phyloP scores from a whole-genome alignment of 2,113 vertebrate species.

The Aptenodytes forsteri region DNA sequence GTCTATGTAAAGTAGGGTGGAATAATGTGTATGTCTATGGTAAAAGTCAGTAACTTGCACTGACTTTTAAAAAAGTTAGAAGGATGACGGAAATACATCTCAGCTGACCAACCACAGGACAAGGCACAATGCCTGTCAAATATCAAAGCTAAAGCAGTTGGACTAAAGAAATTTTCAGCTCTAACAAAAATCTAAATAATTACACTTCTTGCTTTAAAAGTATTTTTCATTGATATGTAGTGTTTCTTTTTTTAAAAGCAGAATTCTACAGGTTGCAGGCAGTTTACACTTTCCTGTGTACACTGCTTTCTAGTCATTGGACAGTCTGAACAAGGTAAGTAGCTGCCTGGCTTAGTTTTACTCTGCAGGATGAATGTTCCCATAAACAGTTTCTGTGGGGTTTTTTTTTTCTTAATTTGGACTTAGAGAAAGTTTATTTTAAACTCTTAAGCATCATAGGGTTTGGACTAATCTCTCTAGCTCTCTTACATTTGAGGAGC shows the following conservation, averaged over 20 bases:
- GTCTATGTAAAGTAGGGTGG: not conserved
- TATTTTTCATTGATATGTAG: not conserved
- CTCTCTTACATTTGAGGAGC: not conserved
- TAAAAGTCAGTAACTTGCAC: not conserved
- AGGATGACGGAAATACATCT: not conserved
- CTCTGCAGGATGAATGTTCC: not conserved
- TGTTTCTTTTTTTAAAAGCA: not conserved
- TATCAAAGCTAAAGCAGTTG: not conserved
- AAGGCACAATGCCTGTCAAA: not conserved
- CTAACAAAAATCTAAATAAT: not conserved
- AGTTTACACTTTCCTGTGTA: not conserved
- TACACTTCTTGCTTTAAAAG: not conserved
- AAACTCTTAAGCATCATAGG: not conserved
- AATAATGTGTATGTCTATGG: not conserved
- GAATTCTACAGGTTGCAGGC: not conserved
- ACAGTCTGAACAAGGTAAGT: not conserved
- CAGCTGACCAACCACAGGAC: not conserved
- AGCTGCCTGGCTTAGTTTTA: not conserved
- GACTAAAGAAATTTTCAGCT: not conserved
- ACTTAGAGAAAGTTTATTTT: not conserved
- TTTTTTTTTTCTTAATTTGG: not conserved
- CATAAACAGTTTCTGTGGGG: not conserved
- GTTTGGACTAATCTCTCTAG: not conserved
- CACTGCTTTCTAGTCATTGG: not conserved
- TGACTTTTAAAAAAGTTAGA: not conserved